Evolutionary conservation across 2,888 invertebrate species (phyloP).

Genomic region (Nomada ruficornis): DNA sequence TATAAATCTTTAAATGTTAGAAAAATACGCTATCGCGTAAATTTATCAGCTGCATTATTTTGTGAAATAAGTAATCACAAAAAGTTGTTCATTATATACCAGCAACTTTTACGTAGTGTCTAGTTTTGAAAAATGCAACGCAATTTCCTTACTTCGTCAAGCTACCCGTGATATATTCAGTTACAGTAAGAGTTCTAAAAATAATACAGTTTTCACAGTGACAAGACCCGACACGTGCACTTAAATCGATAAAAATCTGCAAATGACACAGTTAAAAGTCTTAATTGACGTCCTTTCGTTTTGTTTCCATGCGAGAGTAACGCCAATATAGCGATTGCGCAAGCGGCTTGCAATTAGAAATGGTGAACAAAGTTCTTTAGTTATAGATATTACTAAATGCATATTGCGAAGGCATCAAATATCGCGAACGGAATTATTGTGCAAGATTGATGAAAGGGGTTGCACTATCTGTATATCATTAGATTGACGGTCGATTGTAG

Average conservation of each 20-base stretch:
- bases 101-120: too few species aligned
- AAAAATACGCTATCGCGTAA: too few species aligned
- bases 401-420: constrained; percentile 29
- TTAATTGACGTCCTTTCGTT: neutral
- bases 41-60: too few species aligned
- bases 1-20: too few species aligned
- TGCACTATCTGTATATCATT: constrained; percentile 30
- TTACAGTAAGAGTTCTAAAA: neutral
- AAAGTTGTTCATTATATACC: too few species aligned
- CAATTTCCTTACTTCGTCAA: too few species aligned
- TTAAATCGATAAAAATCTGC: neutral
- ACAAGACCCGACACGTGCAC: neutral
- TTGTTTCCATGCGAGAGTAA: constrained; percentile 10
- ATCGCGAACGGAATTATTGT: constrained; percentile 41
- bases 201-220: neutral
- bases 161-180: neutral
- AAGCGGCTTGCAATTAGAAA: constrained; percentile 9
- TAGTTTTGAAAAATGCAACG: too few species aligned
- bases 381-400: constrained; percentile 25
- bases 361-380: constrained; percentile 21
- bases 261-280: neutral
- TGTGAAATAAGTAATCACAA: too few species aligned
- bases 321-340: neutral
- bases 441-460: constrained; percentile 54
- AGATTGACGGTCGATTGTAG: constrained; percentile 21